These are phyloP conservation scores for Caenorhabditis sp. DNA, from an alignment of 2,888 invertebrate genomes.

Conservation along the genomic window DNA sequence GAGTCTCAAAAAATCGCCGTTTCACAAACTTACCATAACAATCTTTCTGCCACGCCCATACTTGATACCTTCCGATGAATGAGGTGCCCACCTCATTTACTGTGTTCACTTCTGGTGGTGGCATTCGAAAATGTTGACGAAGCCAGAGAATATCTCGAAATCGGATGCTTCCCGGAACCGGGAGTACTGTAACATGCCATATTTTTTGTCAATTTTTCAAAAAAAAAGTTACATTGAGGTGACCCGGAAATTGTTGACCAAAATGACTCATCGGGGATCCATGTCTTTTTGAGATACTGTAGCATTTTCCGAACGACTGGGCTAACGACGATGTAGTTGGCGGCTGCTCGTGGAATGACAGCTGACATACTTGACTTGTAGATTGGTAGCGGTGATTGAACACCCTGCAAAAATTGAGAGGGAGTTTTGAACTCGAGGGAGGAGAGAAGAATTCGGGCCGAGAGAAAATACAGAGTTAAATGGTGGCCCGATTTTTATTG, in stretches of 20 bases:
- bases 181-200: constrained; percentile 18
- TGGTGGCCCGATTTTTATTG: no score
- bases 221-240: constrained; percentile 16
- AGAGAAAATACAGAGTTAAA: no score
- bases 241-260: constrained; percentile 52
- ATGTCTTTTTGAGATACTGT: constrained; percentile 40
- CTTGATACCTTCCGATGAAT: constrained; percentile 50
- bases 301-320: constrained; percentile 32
- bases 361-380: constrained; percentile 56
- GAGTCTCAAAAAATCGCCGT: background rate
- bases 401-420: constrained; percentile 28
- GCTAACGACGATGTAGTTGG: constrained; percentile 38
- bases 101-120: constrained; percentile 31
- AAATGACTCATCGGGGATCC: constrained; percentile 56
- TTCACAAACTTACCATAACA: constrained; percentile 22
- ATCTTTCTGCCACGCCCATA: constrained; percentile 46
- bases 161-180: constrained; percentile 42
- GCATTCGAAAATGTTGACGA: constrained; percentile 33
- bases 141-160: constrained; percentile 47
- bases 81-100: constrained; percentile 40
- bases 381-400: constrained; percentile 47
- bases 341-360: constrained; percentile 42
- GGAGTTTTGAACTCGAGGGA: no score
- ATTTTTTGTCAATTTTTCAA: background rate
- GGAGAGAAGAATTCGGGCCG: no score